A percentile compares a stretch with the other conserved stretches of the same genome.
These are phyloP conservation scores for Auanema freiburgensis DNA, from an alignment of 2,888 invertebrate species.

Conservation along the genomic window DNA sequence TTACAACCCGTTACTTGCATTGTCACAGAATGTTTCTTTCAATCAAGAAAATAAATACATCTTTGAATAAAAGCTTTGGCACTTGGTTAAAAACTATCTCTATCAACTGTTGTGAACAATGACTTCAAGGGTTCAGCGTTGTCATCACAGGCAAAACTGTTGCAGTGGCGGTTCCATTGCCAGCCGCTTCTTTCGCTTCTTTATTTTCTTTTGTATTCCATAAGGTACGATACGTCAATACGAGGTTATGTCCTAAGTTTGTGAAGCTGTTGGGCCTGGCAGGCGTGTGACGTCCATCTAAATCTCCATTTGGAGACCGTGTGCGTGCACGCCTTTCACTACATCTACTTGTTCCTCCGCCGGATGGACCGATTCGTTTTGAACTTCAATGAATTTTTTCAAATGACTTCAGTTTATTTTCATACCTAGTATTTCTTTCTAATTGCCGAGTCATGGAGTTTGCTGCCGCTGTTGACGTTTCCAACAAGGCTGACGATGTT, in stretches of 20 bases:
- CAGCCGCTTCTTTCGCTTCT: too few species aligned
- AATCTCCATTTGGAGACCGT: constrained; percentile 49
- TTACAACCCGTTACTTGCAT: too few species aligned
- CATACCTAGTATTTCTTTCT: constrained; percentile 18
- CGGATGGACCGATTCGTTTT: constrained; percentile 15
- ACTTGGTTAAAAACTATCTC: too few species aligned
- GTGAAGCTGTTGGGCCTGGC: constrained; percentile 60
- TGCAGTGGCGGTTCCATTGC: too few species aligned
- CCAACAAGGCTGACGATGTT: too few species aligned
- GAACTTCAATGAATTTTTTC: background rate
- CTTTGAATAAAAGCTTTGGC: too few species aligned
- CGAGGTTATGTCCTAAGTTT: constrained; percentile 61
- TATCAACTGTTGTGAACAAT: too few species aligned
- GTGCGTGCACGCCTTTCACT: constrained; percentile 54
- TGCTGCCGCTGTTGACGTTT: too few species aligned
- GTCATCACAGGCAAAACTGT: too few species aligned
- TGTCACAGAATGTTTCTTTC: too few species aligned
- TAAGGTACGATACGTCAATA: constrained; percentile 49
- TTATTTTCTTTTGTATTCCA: constrained; percentile 41
- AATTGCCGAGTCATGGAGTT: constrained; percentile 12
- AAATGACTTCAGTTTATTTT: constrained; percentile 21
- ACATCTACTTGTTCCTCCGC: constrained; percentile 13
- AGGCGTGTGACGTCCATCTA: constrained; percentile 23
- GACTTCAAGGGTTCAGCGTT: too few species aligned
- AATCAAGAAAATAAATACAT: too few species aligned